Percentiles rank a stretch among this genome's conserved stretches.
phyloP scores from a whole-genome alignment of 2,113 vertebrate genomes.

The Labrus mixtus region DNA sequence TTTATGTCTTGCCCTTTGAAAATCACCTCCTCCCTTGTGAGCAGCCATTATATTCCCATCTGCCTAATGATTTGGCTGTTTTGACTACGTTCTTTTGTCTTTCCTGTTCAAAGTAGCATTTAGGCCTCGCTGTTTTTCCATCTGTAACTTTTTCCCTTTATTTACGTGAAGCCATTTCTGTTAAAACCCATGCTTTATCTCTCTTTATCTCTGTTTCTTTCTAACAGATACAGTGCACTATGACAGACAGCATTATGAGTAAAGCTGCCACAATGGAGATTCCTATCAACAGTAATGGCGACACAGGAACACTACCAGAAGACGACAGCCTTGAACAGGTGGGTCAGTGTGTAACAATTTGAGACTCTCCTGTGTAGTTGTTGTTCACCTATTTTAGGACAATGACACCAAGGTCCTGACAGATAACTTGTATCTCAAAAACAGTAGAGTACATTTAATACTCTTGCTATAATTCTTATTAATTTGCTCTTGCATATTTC shows the following conservation, averaged over 20 bases:
- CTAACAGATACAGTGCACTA: slow-evolving; percentile 74
- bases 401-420: not conserved
- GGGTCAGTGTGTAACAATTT: slow-evolving; percentile 23
- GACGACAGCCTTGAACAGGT: slow-evolving; percentile 97
- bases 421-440: not conserved
- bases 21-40: slow-evolving; percentile 45
- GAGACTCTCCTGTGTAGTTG: not conserved
- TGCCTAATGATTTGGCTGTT: slow-evolving; percentile 48
- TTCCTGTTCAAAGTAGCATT: slow-evolving; percentile 37
- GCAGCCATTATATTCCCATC: slow-evolving; percentile 57
- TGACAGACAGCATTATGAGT: slow-evolving; percentile 95
- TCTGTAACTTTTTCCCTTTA: not conserved
- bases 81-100: slow-evolving; percentile 40
- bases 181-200: not conserved
- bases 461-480: not conserved
- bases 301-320: slow-evolving; percentile 89
- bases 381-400: slow-evolving; percentile 1
- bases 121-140: slow-evolving; percentile 12
- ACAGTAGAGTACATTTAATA: not conserved
- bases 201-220: not conserved
- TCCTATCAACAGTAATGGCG: slow-evolving; percentile 95
- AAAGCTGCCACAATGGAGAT: slow-evolving; percentile 99
- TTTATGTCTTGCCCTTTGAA: slow-evolving; percentile 67
- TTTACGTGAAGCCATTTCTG: not conserved
- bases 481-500: not conserved